Evolutionary conservation across 1,140 invertebrate genomes (phyloP).

Genomic region (Eurosta solidaginis): DNA sequence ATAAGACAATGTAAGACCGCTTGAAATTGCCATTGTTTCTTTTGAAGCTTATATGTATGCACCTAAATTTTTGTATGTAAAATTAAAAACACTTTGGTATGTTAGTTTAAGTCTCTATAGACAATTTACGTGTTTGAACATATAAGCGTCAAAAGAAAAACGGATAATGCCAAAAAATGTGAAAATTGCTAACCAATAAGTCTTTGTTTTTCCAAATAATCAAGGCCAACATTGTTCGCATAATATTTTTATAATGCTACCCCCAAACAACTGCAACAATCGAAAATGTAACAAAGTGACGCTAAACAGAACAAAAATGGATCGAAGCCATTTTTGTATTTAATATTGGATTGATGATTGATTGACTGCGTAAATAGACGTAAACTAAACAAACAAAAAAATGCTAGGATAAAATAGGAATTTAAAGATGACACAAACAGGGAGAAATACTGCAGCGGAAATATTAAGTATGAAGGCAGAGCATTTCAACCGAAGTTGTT

Average conservation of each 20-base stretch:
- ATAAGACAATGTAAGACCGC: too few species aligned
- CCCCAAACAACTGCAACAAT: slow-evolving; percentile 6
- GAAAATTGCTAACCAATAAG: too few species aligned
- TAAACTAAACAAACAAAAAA: background rate
- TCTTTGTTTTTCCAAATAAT: too few species aligned
- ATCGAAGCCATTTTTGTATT: background rate
- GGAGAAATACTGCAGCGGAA: background rate
- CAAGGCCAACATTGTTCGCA: background rate
- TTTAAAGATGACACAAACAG: background rate
- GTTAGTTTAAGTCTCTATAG: too few species aligned
- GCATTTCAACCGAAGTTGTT: background rate
- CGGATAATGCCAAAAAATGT: too few species aligned
- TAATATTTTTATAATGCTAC: background rate
- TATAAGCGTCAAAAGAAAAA: too few species aligned
- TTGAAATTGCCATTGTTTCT: too few species aligned
- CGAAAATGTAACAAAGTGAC: background rate
- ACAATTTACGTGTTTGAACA: too few species aligned
- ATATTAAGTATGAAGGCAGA: background rate
- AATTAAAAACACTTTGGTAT: too few species aligned
- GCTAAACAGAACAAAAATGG: background rate
- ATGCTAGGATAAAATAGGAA: slow-evolving; percentile 6
- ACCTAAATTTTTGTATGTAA: too few species aligned
- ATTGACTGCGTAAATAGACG: slow-evolving; percentile 3
- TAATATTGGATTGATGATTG: slow-evolving; percentile 1
- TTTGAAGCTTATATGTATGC: too few species aligned